A percentile compares a stretch with the other conserved stretches of the same genome.
phyloP scores from a whole-genome alignment of 2,888 invertebrate species.

The Hyposoter didymator region DNA sequence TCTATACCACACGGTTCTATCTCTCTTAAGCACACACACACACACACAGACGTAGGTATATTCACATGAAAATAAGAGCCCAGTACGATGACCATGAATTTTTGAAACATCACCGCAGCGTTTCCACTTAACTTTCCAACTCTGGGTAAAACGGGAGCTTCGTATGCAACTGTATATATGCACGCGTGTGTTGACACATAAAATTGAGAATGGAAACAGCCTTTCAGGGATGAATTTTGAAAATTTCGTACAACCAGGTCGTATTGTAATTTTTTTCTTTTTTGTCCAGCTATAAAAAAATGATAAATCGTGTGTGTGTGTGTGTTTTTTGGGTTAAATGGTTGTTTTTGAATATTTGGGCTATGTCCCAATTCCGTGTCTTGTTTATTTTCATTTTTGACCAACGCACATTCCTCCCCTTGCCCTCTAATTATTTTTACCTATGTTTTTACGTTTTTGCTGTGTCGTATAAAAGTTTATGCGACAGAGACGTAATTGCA shows the following conservation, averaged over 20 bases:
- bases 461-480: not conserved
- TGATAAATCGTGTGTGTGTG: not conserved
- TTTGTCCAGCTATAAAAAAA: not conserved
- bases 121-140: not conserved
- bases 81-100: constrained; percentile 37
- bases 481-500: not conserved
- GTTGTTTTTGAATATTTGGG: not conserved
- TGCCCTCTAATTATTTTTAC: not conserved
- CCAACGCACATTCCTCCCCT: not conserved
- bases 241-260: not conserved
- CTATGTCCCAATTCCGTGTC: not conserved
- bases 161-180: not conserved
- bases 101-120: constrained; percentile 36
- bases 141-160: not conserved
- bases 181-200: not conserved
- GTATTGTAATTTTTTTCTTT: not conserved
- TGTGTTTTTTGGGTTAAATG: not conserved
- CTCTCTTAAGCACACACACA: not conserved
- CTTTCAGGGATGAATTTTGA: not conserved
- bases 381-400: not conserved
- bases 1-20: constrained; percentile 12
- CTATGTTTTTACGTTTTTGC: not conserved
- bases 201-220: not conserved
- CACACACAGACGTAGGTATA: not conserved
- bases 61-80: constrained; percentile 43